Conservation (phyloP, 1,140 invertebrate species). For the Vanessa tameamea region DNA sequence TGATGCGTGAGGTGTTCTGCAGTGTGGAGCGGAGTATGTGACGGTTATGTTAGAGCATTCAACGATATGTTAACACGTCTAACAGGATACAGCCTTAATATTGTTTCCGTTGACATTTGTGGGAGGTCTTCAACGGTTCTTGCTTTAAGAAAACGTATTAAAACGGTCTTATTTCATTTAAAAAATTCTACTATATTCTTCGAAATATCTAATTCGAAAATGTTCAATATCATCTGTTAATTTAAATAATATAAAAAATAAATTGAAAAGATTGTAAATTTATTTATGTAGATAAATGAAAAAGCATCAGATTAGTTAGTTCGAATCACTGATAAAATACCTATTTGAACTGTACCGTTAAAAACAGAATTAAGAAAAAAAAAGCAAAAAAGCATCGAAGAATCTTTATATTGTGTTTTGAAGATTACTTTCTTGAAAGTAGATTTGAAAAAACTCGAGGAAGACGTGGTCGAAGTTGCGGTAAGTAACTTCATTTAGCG, state of each 20-base stretch:
- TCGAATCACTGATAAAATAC: too few species aligned
- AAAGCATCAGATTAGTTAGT: too few species aligned
- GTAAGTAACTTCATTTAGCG: slow-evolving; percentile 40
- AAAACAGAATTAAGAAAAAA: background rate
- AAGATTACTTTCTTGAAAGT: slow-evolving; percentile 17
- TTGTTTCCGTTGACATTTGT: slow-evolving; percentile 36
- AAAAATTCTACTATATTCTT: background rate
- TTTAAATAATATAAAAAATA: too few species aligned
- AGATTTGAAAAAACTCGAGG: slow-evolving; percentile 25
- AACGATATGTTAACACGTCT: slow-evolving; percentile 19
- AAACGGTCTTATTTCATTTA: slow-evolving; percentile 4
- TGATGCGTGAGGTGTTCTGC: too few species aligned
- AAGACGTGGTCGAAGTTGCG: slow-evolving; percentile 28
- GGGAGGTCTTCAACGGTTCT: slow-evolving; percentile 32
- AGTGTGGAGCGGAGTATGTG: too few species aligned
- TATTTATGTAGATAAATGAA: too few species aligned
- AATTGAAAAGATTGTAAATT: too few species aligned
- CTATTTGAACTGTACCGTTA: background rate
- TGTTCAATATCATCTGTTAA: too few species aligned
- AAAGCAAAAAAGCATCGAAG: background rate
- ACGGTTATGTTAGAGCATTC: background rate
- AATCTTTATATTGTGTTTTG: background rate
- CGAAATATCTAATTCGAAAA: too few species aligned
- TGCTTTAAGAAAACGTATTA: background rate
- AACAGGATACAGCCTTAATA: slow-evolving; percentile 45